These are phyloP conservation scores for Plectrocnemia conspersa DNA, from an alignment of 1,140 invertebrate species.

Conservation along the genomic window DNA sequence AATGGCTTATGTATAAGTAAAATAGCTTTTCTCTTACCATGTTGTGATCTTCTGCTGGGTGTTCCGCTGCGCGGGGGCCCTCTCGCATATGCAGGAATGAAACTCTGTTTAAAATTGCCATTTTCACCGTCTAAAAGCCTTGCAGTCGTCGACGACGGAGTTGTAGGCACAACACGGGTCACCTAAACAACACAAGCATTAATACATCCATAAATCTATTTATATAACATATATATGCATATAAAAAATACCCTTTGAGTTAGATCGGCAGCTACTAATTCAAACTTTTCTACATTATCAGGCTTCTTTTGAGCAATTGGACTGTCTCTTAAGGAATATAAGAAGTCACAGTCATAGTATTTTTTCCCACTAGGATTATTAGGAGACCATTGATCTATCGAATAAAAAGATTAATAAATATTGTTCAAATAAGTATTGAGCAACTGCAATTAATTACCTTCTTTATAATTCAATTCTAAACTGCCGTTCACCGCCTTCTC, in stretches of 20 bases:
- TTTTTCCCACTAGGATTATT: slow-evolving; percentile 76
- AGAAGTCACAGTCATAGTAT: slow-evolving; percentile 73
- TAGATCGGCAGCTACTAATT: slow-evolving; percentile 17
- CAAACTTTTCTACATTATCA: slow-evolving; percentile 48
- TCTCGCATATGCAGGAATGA: not conserved
- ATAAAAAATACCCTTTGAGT: slow-evolving; percentile 1
- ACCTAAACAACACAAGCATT: slow-evolving; percentile 16
- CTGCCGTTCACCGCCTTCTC: not conserved
- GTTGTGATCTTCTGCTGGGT: slow-evolving; percentile 8
- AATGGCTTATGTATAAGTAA: too few species aligned
- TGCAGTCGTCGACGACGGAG: slow-evolving; percentile 36
- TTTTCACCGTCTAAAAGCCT: slow-evolving; percentile 39
- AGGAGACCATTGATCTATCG: slow-evolving; percentile 80
- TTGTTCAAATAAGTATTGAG: not conserved
- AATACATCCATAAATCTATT: slow-evolving; percentile 15
- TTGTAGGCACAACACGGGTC: slow-evolving; percentile 5
- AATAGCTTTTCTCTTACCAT: slow-evolving; percentile 4
- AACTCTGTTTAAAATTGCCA: slow-evolving; percentile 48
- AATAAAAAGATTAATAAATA: slow-evolving; percentile 39
- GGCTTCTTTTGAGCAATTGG: slow-evolving; percentile 71
- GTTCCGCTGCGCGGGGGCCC: not conserved
- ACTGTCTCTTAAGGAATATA: slow-evolving; percentile 68
- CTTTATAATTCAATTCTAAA: not conserved
- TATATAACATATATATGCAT: too few species aligned
- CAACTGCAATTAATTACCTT: not conserved